Conservation (phyloP, 2,888 invertebrate species). For the Balanococcus diminutus region DNA sequence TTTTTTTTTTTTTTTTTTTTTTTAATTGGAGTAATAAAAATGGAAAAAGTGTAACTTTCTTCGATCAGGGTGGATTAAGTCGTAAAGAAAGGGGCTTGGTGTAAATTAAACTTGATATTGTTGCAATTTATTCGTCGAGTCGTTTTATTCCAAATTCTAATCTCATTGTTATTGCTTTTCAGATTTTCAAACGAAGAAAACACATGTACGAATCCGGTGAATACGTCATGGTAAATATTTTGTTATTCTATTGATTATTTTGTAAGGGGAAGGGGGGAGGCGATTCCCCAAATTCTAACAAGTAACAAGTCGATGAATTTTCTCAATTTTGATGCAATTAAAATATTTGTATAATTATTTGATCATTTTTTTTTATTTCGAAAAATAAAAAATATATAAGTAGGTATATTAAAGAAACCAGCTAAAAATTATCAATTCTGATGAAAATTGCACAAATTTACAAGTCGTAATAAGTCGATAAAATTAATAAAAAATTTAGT, state of each 20-base stretch:
- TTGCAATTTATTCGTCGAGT: background rate
- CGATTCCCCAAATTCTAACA: too few species aligned
- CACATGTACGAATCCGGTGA: slow-evolving; percentile 1
- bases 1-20: background rate
- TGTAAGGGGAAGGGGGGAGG: background rate
- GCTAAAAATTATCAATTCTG: too few species aligned
- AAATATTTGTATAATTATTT: too few species aligned
- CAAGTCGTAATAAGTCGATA: too few species aligned
- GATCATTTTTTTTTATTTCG: too few species aligned
- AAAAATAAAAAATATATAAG: too few species aligned
- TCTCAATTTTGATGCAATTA: too few species aligned
- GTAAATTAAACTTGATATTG: background rate
- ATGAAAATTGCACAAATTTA: too few species aligned
- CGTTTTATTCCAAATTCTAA: background rate
- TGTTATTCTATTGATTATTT: background rate
- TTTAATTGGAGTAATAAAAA: too few species aligned
- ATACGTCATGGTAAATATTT: slow-evolving; percentile 34
- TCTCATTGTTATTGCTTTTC: background rate
- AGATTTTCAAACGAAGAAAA: slow-evolving; percentile 40
- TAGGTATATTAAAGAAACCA: too few species aligned
- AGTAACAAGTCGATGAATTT: too few species aligned
- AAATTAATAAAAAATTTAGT: too few species aligned
- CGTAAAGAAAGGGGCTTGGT: background rate
- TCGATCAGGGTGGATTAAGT: background rate
- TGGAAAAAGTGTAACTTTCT: background rate